Conservation (phyloP, 2,797 vertebrate genomes). For the Caiman crocodilus region DNA sequence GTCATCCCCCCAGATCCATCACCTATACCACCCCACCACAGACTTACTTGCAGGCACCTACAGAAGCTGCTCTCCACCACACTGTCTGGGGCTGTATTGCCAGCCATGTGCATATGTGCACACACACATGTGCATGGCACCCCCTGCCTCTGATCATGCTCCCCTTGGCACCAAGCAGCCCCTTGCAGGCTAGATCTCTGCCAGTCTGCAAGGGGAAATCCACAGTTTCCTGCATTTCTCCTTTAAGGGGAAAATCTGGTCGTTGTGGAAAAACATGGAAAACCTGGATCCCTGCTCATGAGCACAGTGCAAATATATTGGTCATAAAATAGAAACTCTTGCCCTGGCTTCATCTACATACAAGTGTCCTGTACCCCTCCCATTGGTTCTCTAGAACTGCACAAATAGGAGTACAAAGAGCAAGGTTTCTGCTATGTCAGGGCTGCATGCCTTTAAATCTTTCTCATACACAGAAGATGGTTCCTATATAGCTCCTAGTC, state of each 20-base stretch:
- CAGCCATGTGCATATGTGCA: background rate
- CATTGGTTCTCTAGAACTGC: background rate
- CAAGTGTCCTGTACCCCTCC: background rate
- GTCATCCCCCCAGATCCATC: background rate
- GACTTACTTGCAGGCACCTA: background rate
- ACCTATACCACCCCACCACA: background rate
- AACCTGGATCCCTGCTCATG: accelerated
- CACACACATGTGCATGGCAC: background rate
- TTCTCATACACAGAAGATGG: background rate
- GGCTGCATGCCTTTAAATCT: background rate
- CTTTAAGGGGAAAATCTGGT: background rate
- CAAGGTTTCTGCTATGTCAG: background rate
- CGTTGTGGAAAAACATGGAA: background rate
- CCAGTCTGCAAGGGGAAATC: too few species aligned
- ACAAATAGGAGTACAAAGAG: background rate
- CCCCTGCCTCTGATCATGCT: background rate
- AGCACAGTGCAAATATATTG: background rate
- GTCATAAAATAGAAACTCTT: background rate
- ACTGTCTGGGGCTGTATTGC: background rate
- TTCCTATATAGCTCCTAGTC: background rate
- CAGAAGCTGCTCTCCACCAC: background rate
- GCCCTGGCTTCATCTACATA: background rate
- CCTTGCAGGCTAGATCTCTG: too few species aligned
- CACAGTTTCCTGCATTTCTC: too few species aligned
- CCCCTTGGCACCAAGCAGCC: too few species aligned